Base-by-base conservation (phyloP, 2,797 vertebrate species). In the Mus spretus region DNA sequence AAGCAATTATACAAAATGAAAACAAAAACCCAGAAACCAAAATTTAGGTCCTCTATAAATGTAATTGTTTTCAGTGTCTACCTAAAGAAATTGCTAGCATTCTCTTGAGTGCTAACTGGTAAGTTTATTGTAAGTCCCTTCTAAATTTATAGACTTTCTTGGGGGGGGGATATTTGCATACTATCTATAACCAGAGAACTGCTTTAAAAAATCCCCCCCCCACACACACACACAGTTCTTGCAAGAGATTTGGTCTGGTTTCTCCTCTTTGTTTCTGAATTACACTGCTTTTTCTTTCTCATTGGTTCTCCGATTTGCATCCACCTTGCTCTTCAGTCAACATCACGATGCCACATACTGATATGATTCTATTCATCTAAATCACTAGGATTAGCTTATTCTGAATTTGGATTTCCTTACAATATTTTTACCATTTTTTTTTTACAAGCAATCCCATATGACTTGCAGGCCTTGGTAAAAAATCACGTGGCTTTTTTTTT, bases 261-360 rank as follows among this genome's bases (percentile, higher is more conserved):
- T 75, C 95, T 90, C 67, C 50, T 40, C n/a, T 78, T 84, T 80
- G n/a, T 57, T 95, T 94, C 95, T 80, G 70, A 50, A 20, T 55
- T 70, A 40, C 14, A 3, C 22, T 90, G 37, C 1, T 24, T 94
- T 97, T 93, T 74, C 19, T 78, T 65, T 31, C 6, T 80, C 22
- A 15, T 53, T 95, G 44, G 44, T 82, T 91, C 70, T 86, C 28
- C 34, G 50, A 47, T 80, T 63, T 61, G 72, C 63, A 93, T 26
- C 20, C 14, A 50, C 6, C 19, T 91, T 70, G 72, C 82, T 79
- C n/a, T 93, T 70, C 34, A 77, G 74, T 86, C 6, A 31, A 75
- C 40, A 19, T 70, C 47, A 82, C 53, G 14, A 57, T 26, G n/a
- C 61, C 75, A 55, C 65, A 82, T 53, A 28, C 89, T 15, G 77